phyloP scores from a whole-genome alignment of 2,888 invertebrate genomes.

The Steinernema scapterisci region DNA sequence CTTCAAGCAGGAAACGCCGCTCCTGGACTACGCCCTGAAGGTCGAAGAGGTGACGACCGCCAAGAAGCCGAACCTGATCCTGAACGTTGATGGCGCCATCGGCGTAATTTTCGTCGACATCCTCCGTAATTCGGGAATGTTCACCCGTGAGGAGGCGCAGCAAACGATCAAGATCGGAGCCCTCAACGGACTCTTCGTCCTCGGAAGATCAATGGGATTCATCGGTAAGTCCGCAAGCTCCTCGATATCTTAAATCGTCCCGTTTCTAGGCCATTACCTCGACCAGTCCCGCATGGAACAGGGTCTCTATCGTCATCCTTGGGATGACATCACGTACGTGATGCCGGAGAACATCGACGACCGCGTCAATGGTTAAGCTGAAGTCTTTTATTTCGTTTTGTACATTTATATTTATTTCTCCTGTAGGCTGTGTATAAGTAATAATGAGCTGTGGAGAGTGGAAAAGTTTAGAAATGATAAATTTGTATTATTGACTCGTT shows the following conservation, averaged over 20 bases:
- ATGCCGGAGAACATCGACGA: conserved; percentile 74
- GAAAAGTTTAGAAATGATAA: too few species aligned
- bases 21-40: conserved; percentile 92
- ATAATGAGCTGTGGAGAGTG: too few species aligned
- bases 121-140: conserved; percentile 71
- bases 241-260: neutral
- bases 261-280: conserved; percentile 82
- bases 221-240: conserved; percentile 75
- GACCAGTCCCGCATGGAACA: conserved; percentile 98
- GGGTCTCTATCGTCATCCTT: conserved; percentile 97
- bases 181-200: conserved; percentile 95
- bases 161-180: conserved; percentile 96
- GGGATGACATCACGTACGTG: conserved; percentile 96
- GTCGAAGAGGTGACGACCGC: conserved; percentile 98
- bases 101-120: conserved; percentile 96
- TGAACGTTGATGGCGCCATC: conserved; percentile 98
- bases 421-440: too few species aligned
- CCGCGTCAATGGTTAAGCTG: conserved; percentile 36
- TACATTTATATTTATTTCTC: conserved; percentile 11
- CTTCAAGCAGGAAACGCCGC: conserved; percentile 80
- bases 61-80: conserved; percentile 98
- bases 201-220: conserved; percentile 96
- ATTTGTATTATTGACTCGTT: too few species aligned
- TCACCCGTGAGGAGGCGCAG: conserved; percentile 85
- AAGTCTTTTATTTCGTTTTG: neutral